Base-by-base conservation (phyloP, 2,113 vertebrate species). In the Amblyopsis rosae region DNA sequence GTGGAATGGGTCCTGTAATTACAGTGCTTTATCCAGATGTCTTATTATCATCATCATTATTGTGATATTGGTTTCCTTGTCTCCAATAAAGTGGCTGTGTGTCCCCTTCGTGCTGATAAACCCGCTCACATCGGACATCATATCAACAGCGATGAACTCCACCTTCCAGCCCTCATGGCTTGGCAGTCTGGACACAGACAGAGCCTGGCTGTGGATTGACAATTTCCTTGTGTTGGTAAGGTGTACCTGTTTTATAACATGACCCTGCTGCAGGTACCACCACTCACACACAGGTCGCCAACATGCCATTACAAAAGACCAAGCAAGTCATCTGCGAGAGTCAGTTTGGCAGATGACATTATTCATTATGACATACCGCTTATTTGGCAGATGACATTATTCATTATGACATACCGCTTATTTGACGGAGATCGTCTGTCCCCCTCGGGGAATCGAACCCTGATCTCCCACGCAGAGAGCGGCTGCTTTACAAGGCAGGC, bases 121-220 rank as follows among this genome's bases (percentile, higher is more conserved):
- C 57, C 82, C 87, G 0, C 86, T 83, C 0, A 73, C 87, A 26
- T 0, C 32, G 17, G 86, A 84, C 75, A 89, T 91, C 68, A 75
- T 65, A 0, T 16, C 78, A 69, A 91, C 89, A 7, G 85, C 88
- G 3, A 79, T 67, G 73, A 84, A 91, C 72, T 17, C 46, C 61
- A 82, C 83, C 50, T 66, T 79, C 65, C 86, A 82, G 72, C 13
- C 82, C 0, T 80, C 89, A 0, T 91, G 89, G 89, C 55, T 87
- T 0, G 89, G 89, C 0, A 60, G 46, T 3, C 64, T 91, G 70
- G 80, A 80, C 61, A 33, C 80, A 0, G 73, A 77, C 67, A 17
- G 81, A n/a, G 81, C 62, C 48, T 86, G 87, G 80, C 68, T 10
- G 47, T 91, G 86, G 87, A 86, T 91, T 12, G 89, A 91, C 62